Evolutionary conservation across 2,888 invertebrate genomes (phyloP), one percentile per base, ranked within the genome.

Genomic region (Esperia sulphurella): DNA sequence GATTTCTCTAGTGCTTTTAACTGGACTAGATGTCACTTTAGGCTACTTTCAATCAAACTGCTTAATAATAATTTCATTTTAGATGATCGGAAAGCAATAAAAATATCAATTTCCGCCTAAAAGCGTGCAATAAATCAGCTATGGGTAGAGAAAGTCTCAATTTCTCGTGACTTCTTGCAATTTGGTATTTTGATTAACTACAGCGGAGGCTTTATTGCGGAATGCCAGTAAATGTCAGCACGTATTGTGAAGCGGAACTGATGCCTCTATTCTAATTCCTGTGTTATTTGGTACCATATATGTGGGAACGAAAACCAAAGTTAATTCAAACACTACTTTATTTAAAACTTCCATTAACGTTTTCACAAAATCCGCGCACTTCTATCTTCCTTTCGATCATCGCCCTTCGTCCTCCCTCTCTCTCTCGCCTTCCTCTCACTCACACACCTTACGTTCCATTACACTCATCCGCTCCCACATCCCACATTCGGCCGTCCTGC

Each of bases 141-240:
- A 42, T 29, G 12, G 21, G 31, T 13, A 37, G 1, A 12, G 37
- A 12, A 12, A 12, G 3, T 3, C 3, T 37, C 42, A 50, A 56
- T 58, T 61, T 46, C 40, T 58, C 68, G 61, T 66, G 67, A 63
- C 61, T 57, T 51, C 49, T 55, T 61, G 59, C 65, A 68, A 75
- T 78, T 79, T 69, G 69, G 63, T 60, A 65, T 66, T 65, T 66
- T 66, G 68, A 63, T 68, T 63, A 70, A 71, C 66, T 66, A 60
- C 60, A 49, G 54, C 39, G 46, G 49, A 45, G 44, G 42, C 50
- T 33, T 48, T 28, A 29, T n/a, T n/a, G 48, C 44, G 41, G 47
- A 57, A 60, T 59, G 52, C 44, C 53, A 53, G 50, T 48, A 67
- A 74, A 71, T 71, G 71, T 62, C 68, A 70, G 62, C 3, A 28